Conservation (phyloP, 1,140 invertebrate species). For the Sycophaga agraensis region DNA sequence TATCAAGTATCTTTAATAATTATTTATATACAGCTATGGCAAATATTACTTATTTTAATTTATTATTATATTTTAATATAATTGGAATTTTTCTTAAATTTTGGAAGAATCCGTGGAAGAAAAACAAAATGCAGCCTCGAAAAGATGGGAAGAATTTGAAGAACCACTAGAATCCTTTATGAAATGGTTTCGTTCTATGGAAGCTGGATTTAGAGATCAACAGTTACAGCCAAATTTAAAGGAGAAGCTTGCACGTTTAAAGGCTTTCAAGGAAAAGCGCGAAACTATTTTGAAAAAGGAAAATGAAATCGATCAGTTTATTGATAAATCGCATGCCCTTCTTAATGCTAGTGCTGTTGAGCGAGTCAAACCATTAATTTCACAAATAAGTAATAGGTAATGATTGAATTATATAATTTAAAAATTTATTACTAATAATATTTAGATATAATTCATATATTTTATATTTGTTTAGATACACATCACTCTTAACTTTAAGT, state of each 20-base stretch:
- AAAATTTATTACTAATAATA: not conserved
- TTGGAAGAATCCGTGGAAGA: conserved; percentile 61
- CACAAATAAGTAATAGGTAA: conserved; percentile 80
- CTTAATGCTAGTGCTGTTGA: conserved; percentile 83
- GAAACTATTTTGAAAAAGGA: conserved; percentile 76
- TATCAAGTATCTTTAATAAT: too few species aligned
- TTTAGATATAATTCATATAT: conserved; percentile 2
- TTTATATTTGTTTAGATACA: conserved; percentile 64
- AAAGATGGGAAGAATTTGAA: conserved; percentile 89
- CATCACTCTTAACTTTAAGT: conserved; percentile 76
- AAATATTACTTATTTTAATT: not conserved
- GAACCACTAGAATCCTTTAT: conserved; percentile 73
- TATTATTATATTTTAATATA: not conserved
- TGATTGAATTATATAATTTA: not conserved
- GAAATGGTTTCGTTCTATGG: conserved; percentile 83
- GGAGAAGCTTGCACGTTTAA: conserved; percentile 79
- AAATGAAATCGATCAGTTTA: conserved; percentile 81
- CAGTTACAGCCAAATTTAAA: conserved; percentile 75
- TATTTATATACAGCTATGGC: too few species aligned
- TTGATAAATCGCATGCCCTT: conserved; percentile 85
- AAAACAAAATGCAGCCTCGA: conserved; percentile 72
- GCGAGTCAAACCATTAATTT: conserved; percentile 82
- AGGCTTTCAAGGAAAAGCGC: conserved; percentile 71
- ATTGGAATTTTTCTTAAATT: conserved; percentile 1
- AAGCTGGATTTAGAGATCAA: conserved; percentile 82